These are phyloP conservation scores for Xanthia togata DNA, from an alignment of 2,888 invertebrate species.

Conservation along the genomic window DNA sequence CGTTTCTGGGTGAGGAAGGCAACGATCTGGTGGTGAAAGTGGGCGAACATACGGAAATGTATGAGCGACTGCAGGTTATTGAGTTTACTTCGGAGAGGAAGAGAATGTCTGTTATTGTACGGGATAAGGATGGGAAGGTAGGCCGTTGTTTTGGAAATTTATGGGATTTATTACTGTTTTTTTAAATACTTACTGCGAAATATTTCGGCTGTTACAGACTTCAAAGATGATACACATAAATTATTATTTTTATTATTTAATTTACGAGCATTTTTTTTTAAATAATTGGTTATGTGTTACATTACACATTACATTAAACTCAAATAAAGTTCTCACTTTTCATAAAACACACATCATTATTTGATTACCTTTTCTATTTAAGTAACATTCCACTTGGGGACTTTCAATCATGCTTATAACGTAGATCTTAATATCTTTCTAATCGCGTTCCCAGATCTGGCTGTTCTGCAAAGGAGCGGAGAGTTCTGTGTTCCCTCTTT, in stretches of 20 bases:
- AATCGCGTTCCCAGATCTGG: slow-evolving; percentile 87
- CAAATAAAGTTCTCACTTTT: no score
- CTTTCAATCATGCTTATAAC: no score
- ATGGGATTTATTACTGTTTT: background rate
- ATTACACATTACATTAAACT: no score
- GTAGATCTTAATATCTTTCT: background rate
- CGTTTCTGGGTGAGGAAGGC: slow-evolving; percentile 93
- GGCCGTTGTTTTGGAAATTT: background rate
- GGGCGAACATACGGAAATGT: slow-evolving; percentile 86
- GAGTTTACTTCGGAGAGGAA: slow-evolving; percentile 98
- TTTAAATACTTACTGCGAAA: no score
- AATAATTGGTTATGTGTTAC: no score
- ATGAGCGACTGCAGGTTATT: slow-evolving; percentile 93
- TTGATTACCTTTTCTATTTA: no score
- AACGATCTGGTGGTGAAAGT: slow-evolving; percentile 92
- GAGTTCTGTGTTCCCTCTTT: slow-evolving; percentile 93
- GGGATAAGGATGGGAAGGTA: slow-evolving; percentile 91
- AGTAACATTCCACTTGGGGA: no score
- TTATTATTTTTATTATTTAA: no score
- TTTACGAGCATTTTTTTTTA: no score
- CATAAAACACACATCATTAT: no score
- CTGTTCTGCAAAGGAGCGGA: slow-evolving; percentile 96
- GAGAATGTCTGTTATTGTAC: slow-evolving; percentile 97
- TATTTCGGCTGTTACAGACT: no score
- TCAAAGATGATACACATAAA: no score